Evolutionary conservation across 2,797 vertebrate species (phyloP), one percentile per base, ranked within the genome.

Genomic region (Sebastes ruberrimus): DNA sequence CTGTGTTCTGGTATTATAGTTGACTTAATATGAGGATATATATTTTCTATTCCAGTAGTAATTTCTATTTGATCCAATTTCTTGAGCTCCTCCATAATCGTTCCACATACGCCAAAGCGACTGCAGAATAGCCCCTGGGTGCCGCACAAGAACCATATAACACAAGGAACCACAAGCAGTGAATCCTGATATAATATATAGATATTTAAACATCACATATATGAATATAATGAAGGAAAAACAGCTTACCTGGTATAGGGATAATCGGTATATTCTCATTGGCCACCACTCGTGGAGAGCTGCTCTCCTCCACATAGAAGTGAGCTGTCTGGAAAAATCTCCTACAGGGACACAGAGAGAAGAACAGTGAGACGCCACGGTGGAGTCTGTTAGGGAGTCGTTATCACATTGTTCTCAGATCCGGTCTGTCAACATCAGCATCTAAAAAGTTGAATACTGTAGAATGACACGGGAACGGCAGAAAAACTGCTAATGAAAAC

Each of bases 311-410:
- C 92, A 99, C 97, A 85, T 99, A 99, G 94, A 99, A 98, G 94
- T 99, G 98, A 89, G 98, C 97, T 10, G 98, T 99, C 94, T 99
- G 98, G 90, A 99, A 99, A 95, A 98, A 99, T 92, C 98, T 99
- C 96, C 99, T 99, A 93, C 84, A 89, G 85, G 86, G 89, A 88
- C 79, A 94, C 84, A 91, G 77, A 86, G 74, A 93, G 78, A 75
- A 73, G 83, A 59, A 67, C 49, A 55, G 64, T 80, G 71, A 55
- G 80, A 72, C 78, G 76, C 71, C 75, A 69, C 78, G 65, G 80
- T 66, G 18, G 82, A 86, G 88, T 82, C 84, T 86, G 85, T 88
- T 89, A 80, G 74, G 86, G 80, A 89, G 84, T 82, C 32, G 53
- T 91, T 89, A 87, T 76, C 72, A 63, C 63, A 78, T 86, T 81